phyloP scores from a whole-genome alignment of 1,140 invertebrate species.

The Neotoxoptera formosana region DNA sequence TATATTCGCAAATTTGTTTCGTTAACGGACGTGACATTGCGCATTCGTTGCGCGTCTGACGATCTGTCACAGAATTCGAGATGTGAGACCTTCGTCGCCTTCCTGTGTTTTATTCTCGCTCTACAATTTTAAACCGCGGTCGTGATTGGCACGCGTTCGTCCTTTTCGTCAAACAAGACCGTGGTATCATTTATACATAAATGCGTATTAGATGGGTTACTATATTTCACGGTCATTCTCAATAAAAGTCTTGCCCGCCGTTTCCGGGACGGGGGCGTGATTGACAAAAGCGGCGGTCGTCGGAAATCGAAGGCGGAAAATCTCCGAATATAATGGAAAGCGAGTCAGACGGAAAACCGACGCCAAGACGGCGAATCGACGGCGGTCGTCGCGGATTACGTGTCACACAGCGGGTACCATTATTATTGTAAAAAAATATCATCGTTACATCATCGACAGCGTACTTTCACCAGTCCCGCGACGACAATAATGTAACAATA shows the following conservation, averaged over 20 bases:
- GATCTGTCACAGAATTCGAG: neutral
- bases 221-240: neutral
- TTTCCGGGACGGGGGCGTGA: neutral
- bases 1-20: neutral
- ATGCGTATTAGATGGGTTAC: neutral
- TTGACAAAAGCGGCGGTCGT: neutral
- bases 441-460: neutral
- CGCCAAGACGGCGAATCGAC: neutral
- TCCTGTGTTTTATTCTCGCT: neutral
- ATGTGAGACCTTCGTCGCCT: neutral
- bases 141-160: neutral
- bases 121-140: neutral
- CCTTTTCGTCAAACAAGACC: neutral
- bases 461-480: neutral
- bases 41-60: neutral
- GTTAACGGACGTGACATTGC: neutral
- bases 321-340: neutral
- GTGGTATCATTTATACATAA: neutral
- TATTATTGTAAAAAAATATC: neutral
- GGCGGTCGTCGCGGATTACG: neutral
- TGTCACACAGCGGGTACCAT: neutral
- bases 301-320: neutral
- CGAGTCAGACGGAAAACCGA: neutral
- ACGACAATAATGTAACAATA: neutral
- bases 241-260: neutral